A percentile compares a stretch with the other conserved stretches of the same genome.
phyloP scores from a whole-genome alignment of 2,113 vertebrate genomes.

The Perca flavescens region DNA sequence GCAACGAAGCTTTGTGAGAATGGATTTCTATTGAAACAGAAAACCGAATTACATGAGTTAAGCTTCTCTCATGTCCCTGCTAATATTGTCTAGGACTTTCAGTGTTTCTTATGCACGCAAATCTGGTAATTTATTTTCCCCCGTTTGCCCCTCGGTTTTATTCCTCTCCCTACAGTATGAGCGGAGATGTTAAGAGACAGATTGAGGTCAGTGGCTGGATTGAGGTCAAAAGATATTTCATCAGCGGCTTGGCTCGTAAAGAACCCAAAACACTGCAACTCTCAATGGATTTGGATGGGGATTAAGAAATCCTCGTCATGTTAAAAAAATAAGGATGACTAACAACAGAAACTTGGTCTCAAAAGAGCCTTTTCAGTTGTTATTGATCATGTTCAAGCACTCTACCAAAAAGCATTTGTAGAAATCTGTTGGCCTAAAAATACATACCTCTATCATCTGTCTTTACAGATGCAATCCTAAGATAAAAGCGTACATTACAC shows the following conservation, averaged over 20 bases:
- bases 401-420: slow-evolving; percentile 5
- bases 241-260: slow-evolving; percentile 51
- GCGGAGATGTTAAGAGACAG: slow-evolving; percentile 65
- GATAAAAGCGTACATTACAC: slow-evolving; percentile 11
- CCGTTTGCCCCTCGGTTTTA: neutral
- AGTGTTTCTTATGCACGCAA: neutral
- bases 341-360: neutral
- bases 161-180: neutral
- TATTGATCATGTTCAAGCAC: neutral
- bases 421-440: slow-evolving; percentile 19
- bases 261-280: slow-evolving; percentile 26
- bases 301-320: neutral
- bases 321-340: neutral
- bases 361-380: neutral
- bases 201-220: slow-evolving; percentile 74
- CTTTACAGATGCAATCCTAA: slow-evolving; percentile 5
- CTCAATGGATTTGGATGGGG: neutral
- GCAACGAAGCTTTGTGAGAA: neutral
- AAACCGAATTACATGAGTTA: neutral
- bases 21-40: neutral
- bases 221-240: slow-evolving; percentile 70
- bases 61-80: neutral
- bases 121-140: slow-evolving; percentile 34
- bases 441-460: slow-evolving; percentile 3
- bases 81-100: neutral